These are phyloP conservation scores for Macropodus opercularis DNA, from an alignment of 2,797 vertebrate genomes.

Conservation along the genomic window DNA sequence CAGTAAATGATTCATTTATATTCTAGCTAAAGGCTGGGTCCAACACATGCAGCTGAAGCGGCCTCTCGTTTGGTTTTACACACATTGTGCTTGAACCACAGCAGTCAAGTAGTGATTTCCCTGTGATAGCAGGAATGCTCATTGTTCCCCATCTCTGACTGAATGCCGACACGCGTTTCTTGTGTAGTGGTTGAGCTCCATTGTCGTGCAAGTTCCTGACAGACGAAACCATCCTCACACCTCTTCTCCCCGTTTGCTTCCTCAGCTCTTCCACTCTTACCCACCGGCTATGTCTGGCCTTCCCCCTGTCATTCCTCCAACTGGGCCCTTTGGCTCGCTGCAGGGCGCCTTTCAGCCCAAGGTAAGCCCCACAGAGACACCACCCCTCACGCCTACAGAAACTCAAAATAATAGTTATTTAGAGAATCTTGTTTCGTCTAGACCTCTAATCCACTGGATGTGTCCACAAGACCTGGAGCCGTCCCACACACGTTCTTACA, in stretches of 20 bases:
- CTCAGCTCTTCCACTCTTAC: slow-evolving; percentile 96
- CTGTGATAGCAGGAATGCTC: too few species aligned
- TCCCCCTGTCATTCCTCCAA: slow-evolving; percentile 96
- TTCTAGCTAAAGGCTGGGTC: background rate
- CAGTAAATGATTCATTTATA: background rate
- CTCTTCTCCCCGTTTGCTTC: slow-evolving; percentile 67
- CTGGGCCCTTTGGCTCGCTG: slow-evolving; percentile 95
- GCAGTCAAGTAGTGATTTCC: too few species aligned
- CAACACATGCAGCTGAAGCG: slow-evolving; percentile 14
- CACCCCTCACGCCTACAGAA: slow-evolving; percentile 1
- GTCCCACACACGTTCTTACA: slow-evolving; percentile 95
- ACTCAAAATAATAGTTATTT: slow-evolving; percentile 10
- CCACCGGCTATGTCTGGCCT: slow-evolving; percentile 96
- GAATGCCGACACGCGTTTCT: background rate
- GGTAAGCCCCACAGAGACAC: slow-evolving; percentile 73
- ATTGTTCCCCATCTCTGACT: slow-evolving; percentile 1
- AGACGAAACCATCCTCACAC: slow-evolving; percentile 26
- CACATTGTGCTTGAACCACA: too few species aligned
- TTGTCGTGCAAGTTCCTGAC: background rate
- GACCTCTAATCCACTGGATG: slow-evolving; percentile 96
- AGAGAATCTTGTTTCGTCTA: slow-evolving; percentile 60
- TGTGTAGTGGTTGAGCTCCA: background rate
- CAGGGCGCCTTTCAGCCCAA: slow-evolving; percentile 99
- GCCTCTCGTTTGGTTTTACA: slow-evolving; percentile 27
- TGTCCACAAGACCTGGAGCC: slow-evolving; percentile 91